Percentiles rank a stretch among this genome's conserved stretches.
phyloP scores from a whole-genome alignment of 2,888 invertebrate genomes.

The Gonocerus acuteangulatus region DNA sequence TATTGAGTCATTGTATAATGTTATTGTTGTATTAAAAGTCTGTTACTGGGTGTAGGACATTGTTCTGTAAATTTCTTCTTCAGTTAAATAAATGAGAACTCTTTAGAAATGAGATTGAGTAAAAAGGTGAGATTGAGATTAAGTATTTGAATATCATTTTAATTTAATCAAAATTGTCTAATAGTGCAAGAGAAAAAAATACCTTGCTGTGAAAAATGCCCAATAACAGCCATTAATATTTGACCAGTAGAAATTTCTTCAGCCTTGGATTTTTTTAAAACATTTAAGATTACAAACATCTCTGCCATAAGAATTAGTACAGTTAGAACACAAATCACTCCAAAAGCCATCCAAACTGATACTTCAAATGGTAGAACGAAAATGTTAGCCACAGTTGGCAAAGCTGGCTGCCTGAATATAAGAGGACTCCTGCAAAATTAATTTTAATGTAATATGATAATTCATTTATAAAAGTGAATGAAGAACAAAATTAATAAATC shows the following conservation, averaged over 20 bases:
- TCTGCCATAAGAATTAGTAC: not conserved
- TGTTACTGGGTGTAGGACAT: no score
- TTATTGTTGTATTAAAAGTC: no score
- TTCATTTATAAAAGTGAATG: no score
- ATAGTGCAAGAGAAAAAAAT: no score
- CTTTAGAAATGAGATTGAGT: no score
- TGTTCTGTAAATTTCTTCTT: no score
- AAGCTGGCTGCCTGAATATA: constrained; percentile 62
- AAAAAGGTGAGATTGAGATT: no score
- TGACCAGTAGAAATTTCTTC: not conserved
- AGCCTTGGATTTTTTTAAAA: not conserved
- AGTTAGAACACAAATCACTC: constrained; percentile 45
- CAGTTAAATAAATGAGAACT: no score
- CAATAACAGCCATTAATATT: not conserved
- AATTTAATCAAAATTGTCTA: no score
- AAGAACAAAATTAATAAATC: no score
- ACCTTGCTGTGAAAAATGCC: not conserved
- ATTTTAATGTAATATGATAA: not conserved
- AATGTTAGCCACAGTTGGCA: constrained; percentile 63
- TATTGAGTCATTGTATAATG: no score
- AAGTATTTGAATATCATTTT: no score
- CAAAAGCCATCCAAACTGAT: constrained; percentile 55
- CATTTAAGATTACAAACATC: not conserved
- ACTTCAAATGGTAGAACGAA: constrained; percentile 59
- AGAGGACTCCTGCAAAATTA: constrained; percentile 52